Base-by-base conservation (phyloP, 2,888 invertebrate genomes). In the Tipula unca region DNA sequence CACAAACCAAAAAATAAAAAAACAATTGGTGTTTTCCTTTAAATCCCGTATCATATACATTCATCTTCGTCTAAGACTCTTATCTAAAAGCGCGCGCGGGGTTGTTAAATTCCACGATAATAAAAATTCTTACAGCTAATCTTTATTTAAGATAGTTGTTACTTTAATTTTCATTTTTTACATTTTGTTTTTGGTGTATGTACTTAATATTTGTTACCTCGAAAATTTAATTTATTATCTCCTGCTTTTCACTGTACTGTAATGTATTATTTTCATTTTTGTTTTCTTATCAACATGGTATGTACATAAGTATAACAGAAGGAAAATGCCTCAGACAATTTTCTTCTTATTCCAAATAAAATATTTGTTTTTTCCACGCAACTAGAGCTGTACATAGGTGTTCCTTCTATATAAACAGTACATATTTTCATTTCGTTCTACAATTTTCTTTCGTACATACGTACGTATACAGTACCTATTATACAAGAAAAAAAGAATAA, bases 161-260 rank as follows among this genome's bases (percentile, higher is more conserved):
- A 69, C 25, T 69, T 69, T 69, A 69, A 48, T 48, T 48, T 17
- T 48, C 5, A 10, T 25, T 20, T 25, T 69, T 69, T 25, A 25
- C 10, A 10, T 69, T 69, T 69, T 20, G 6, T 69, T 69, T 2
- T 5, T 69, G 20, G 25, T 69, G 10, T 4, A 17, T n/a, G 69
- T 69, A 69, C 69, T 69, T 69, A 69, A 69, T 69, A 69, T 25
- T 69, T 69, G 69, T 25, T 69, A 69, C 69, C 69, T 69, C 25
- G 69, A 69, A 69, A 69, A 69, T 69, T 69, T 25, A 69, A 69
- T 69, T 69, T 69, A 69, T 69, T 69, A 69, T 69, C 69, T 69
- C 25, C 2, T 69, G 69, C 13, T 69, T 20, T 20, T 25, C 10
- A 8, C 17, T 54, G 10, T 42, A 5, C 6, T 69, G 10, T 17